Evolutionary conservation across 92 coral and sea anemone species (phyloP).

Genomic region (Siderastrea radians): DNA sequence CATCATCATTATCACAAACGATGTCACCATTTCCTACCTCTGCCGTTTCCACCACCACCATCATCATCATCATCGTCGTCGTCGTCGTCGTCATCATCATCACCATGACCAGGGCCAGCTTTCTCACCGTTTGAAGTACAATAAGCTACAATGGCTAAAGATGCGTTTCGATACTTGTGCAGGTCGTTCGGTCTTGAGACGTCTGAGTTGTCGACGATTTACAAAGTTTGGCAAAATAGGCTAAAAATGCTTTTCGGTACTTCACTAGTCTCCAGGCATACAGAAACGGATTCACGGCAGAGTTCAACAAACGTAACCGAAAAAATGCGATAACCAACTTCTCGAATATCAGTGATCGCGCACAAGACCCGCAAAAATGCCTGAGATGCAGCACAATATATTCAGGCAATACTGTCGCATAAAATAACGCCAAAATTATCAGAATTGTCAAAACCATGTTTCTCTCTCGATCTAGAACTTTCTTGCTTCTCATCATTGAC

Average conservation of each 20-base stretch:
- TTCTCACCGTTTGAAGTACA: too few relatives aligned
- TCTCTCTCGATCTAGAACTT: slow-evolving; percentile 29
- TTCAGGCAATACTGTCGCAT: slow-evolving; percentile 47
- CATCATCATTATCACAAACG: too few relatives aligned
- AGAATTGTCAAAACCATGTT: slow-evolving; percentile 38
- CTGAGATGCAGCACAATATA: slow-evolving; percentile 39
- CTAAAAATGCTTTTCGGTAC: slow-evolving; percentile 36
- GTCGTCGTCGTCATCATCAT: too few relatives aligned
- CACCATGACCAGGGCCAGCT: too few relatives aligned
- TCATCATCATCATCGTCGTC: too few relatives aligned
- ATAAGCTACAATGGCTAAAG: too few relatives aligned
- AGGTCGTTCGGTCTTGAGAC: not conserved
- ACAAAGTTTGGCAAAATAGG: slow-evolving; percentile 4
- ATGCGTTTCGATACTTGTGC: not conserved
- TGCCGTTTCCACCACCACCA: too few relatives aligned
- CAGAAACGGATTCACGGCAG: slow-evolving; percentile 57
- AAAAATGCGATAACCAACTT: slow-evolving; percentile 26
- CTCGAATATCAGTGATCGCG: slow-evolving; percentile 27
- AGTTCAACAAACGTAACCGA: slow-evolving; percentile 34
- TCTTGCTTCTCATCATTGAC: not conserved
- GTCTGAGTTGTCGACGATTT: not conserved
- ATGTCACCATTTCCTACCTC: too few relatives aligned
- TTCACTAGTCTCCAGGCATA: slow-evolving; percentile 49
- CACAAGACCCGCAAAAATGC: slow-evolving; percentile 35
- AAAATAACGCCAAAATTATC: slow-evolving; percentile 45